phyloP scores from a whole-genome alignment of 2,797 vertebrate genomes.

The Girardinus metallicus region DNA sequence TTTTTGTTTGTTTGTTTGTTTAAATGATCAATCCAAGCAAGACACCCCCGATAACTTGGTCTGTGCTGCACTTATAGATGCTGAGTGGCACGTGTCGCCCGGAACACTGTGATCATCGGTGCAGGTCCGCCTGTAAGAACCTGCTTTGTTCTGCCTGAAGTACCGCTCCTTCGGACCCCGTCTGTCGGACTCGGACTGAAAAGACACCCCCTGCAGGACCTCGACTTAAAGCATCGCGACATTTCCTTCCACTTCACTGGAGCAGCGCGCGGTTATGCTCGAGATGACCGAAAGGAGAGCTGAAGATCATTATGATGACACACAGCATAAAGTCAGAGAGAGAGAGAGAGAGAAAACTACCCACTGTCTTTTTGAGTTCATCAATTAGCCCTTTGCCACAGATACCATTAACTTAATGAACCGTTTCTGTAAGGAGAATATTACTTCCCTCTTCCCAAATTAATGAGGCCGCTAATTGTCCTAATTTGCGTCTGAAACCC shows the following conservation, averaged over 20 bases:
- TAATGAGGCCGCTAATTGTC: conserved; percentile 81
- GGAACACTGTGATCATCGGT: conserved; percentile 34
- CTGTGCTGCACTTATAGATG: neutral
- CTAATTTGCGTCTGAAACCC: conserved; percentile 77
- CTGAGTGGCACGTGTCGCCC: conserved; percentile 18
- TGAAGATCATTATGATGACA: neutral
- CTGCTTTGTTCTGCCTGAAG: conserved; percentile 24
- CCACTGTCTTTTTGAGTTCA: conserved; percentile 53
- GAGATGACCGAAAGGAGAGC: neutral
- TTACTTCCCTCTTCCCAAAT: conserved; percentile 77
- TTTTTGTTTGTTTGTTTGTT: too few relatives aligned
- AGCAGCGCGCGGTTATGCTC: neutral
- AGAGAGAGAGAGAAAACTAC: neutral
- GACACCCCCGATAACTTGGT: too few relatives aligned
- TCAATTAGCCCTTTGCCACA: conserved; percentile 66
- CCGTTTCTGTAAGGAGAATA: conserved; percentile 70
- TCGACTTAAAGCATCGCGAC: conserved; percentile 14
- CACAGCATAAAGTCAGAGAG: neutral
- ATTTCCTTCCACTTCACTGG: conserved; percentile 15
- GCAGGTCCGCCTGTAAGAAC: conserved; percentile 21
- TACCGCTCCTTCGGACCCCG: neutral
- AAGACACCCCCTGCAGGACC: conserved; percentile 13
- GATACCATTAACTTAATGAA: conserved; percentile 76
- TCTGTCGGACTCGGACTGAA: neutral
- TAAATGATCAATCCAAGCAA: neutral